Conservation (phyloP, 1,140 invertebrate genomes). For the Zaprionus lachaisei region DNA sequence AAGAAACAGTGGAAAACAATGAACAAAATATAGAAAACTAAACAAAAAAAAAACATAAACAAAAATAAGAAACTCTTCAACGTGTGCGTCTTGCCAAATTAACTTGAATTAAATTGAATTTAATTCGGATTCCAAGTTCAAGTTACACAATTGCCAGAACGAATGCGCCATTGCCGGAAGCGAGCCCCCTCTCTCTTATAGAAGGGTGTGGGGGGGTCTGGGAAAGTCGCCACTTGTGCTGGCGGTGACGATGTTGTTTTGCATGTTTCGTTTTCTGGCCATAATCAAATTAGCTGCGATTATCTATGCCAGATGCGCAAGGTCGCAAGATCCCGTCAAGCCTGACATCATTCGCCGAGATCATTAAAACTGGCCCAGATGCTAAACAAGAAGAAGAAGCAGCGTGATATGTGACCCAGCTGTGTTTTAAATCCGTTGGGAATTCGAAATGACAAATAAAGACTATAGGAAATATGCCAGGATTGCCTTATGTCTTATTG, state of each 20-base stretch:
- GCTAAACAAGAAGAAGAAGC: background rate
- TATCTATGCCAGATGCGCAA: conserved; percentile 21
- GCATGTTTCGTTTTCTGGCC: background rate
- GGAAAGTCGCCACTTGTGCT: background rate
- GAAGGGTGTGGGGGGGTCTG: background rate
- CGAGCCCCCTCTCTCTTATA: too few species aligned
- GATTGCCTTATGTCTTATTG: too few species aligned
- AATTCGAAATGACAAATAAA: too few species aligned
- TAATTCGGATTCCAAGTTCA: conserved; percentile 31
- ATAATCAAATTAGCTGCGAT: conserved; percentile 47
- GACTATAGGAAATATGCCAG: too few species aligned
- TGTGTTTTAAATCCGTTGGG: too few species aligned
- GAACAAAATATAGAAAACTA: background rate
- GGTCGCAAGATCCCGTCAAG: conserved; percentile 7
- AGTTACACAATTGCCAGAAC: conserved; percentile 40
- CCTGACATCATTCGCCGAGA: conserved; percentile 27
- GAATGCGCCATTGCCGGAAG: conserved; percentile 21
- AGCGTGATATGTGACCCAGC: background rate
- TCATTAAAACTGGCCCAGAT: background rate
- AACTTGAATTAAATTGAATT: conserved; percentile 23
- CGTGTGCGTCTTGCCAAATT: background rate
- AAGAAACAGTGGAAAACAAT: background rate
- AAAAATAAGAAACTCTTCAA: background rate
- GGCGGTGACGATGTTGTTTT: background rate
- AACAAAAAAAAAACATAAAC: background rate